Evolutionary conservation across 2,888 invertebrate species (phyloP), one percentile per base, ranked within the genome.

Genomic region (Mystacides longicornis): DNA sequence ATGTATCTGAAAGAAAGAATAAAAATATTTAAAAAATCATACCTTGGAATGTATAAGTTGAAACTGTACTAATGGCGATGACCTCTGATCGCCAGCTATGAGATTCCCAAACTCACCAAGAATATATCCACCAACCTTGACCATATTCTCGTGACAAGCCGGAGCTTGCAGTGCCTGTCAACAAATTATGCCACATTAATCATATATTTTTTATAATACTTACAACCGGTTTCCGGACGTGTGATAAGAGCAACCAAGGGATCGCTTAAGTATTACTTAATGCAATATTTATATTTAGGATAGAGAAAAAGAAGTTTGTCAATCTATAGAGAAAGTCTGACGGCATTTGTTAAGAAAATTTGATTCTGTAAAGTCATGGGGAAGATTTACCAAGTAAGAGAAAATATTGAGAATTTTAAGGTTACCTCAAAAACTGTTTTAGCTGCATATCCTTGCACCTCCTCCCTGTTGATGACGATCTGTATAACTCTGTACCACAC

Each of bases 61-160:
- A 78, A 99, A 99, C 74, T 99, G 99, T 61, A 99, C 94, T 67
- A 89, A 81, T 7, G 99, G 98, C 54, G 97, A 95, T 48, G 98
- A 99, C 56, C 98, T 82, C 59, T 93, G 91, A 73, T 99, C 99
- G 16, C 99, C 99, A 64, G 99, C 99, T 70, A 99, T 99, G 59
- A 99, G 81, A 77, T 99, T 99, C 52, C 99, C 99, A 76, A 99
- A 99, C 75, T 99, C 98, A 60, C 99, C 99, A 59, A 99, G 81
- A 65, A 99, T 98, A 67, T 99, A 99, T 52, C 98, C 99, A 59
- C 98, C 98, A 54, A 99, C 99, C 83, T 99, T 99, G 1, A 99
- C 98, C 99, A 99, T 99, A 72, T 99, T 99, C 75, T 99, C 99
- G 71, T 99, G 99, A 68, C 99, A 99, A 22, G 99, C 98, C 19